These are phyloP conservation scores for Melanotaenia maccullochi DNA, from an alignment of 2,797 vertebrate genomes.

Conservation along the genomic window DNA sequence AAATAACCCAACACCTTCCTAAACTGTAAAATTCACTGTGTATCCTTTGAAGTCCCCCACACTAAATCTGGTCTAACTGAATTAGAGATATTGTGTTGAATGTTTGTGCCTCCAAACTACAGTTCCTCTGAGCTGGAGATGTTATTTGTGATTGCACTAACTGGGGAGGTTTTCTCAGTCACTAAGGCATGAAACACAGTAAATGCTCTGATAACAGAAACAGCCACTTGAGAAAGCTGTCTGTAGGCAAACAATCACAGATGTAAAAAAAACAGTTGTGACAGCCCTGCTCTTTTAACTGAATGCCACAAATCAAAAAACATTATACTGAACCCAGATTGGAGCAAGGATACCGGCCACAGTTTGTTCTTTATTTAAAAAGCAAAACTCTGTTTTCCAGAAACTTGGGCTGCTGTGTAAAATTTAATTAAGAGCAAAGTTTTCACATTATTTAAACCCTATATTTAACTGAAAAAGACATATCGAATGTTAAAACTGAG, in stretches of 20 bases:
- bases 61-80: constrained; percentile 38
- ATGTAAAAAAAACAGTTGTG: constrained; percentile 46
- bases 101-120: constrained; percentile 37
- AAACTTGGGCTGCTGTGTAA: neutral
- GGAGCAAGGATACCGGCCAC: neutral
- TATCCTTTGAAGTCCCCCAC: constrained; percentile 9
- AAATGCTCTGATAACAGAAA: constrained; percentile 45
- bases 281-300: constrained; percentile 18
- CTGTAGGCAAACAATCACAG: constrained; percentile 44
- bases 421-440: no score
- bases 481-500: no score
- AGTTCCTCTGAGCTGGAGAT: constrained; percentile 37
- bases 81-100: constrained; percentile 52
- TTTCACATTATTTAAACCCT: no score
- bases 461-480: no score
- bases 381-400: neutral
- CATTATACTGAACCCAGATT: constrained; percentile 3
- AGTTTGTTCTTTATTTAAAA: neutral
- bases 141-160: constrained; percentile 32
- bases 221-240: constrained; percentile 36
- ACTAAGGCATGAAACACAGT: constrained; percentile 31
- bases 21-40: constrained; percentile 23
- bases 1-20: constrained; percentile 39
- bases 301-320: constrained; percentile 7
- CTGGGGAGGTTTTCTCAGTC: constrained; percentile 20